phyloP scores from a whole-genome alignment of 1,140 invertebrate species.

The Atta colombica region DNA sequence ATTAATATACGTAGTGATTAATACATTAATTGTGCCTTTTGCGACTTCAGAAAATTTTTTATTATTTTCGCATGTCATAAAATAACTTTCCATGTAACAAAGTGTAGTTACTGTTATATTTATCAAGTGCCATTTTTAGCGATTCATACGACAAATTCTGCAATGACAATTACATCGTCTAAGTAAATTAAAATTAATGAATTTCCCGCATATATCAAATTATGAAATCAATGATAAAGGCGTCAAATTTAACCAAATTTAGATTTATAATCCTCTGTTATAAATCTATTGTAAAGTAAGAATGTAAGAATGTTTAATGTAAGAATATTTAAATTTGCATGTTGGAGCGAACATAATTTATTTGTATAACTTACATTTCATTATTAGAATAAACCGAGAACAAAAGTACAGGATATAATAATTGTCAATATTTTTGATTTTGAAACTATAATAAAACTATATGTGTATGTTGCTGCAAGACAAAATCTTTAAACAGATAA shows the following conservation, averaged over 20 bases:
- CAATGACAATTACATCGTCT: background rate
- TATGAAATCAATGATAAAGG: background rate
- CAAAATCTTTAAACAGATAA: too few species aligned
- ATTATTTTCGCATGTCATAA: conserved; percentile 23
- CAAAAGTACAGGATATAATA: too few species aligned
- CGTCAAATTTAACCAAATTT: conserved; percentile 14
- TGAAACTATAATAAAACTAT: too few species aligned
- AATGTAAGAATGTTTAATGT: background rate
- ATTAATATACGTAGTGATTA: background rate
- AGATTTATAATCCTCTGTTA: background rate
- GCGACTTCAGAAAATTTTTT: background rate
- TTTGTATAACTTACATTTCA: background rate
- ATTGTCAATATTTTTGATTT: too few species aligned
- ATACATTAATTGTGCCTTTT: background rate
- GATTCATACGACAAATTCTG: background rate
- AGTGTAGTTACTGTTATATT: conserved; percentile 5
- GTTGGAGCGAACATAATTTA: background rate
- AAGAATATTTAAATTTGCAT: background rate
- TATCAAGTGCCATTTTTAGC: background rate
- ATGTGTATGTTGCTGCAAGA: too few species aligned
- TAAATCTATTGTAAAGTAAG: background rate
- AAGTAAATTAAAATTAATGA: conserved; percentile 48
- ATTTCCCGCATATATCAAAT: conserved; percentile 17
- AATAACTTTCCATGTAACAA: conserved; percentile 24
- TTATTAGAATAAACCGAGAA: too few species aligned